Evolutionary conservation across 1,140 invertebrate genomes (phyloP).

Genomic region (Macrostomum lignano): DNA sequence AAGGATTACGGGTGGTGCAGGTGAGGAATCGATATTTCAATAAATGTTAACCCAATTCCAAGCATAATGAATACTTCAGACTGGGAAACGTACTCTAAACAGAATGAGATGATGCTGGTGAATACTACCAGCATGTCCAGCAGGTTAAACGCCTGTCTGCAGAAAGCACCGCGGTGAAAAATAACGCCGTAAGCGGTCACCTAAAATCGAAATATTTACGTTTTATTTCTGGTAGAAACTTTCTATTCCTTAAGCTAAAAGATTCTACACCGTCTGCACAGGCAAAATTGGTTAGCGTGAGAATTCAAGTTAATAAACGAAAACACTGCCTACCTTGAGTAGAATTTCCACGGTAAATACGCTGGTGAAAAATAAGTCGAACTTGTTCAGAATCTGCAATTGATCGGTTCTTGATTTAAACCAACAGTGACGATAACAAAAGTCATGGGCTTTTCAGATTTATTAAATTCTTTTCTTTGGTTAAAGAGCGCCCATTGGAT

Average conservation of each 20-base stretch:
- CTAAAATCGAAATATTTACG: conserved; percentile 15
- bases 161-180: conserved; percentile 84
- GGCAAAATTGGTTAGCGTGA: conserved; percentile 6
- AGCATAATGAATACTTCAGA: no score
- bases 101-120: conserved; percentile 80
- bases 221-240: no score
- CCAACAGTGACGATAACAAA: conserved; percentile 87
- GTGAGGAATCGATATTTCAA: no score
- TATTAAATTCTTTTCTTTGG: conserved; percentile 16
- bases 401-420: conserved; percentile 33
- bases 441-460: conserved; percentile 59
- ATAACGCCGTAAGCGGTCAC: conserved; percentile 83
- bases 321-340: conserved; percentile 39
- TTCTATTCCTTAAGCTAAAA: no score
- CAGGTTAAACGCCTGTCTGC: conserved; percentile 86
- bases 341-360: conserved; percentile 91
- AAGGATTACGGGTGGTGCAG: no score
- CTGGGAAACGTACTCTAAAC: conserved; percentile 44
- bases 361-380: conserved; percentile 90
- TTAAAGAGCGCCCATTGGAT: not conserved
- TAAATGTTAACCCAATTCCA: no score
- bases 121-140: conserved; percentile 88
- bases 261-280: no score
- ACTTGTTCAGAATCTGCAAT: conserved; percentile 59
- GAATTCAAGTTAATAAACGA: not conserved